phyloP scores from a whole-genome alignment of 2,113 vertebrate genomes.

The Oryzias woworae region DNA sequence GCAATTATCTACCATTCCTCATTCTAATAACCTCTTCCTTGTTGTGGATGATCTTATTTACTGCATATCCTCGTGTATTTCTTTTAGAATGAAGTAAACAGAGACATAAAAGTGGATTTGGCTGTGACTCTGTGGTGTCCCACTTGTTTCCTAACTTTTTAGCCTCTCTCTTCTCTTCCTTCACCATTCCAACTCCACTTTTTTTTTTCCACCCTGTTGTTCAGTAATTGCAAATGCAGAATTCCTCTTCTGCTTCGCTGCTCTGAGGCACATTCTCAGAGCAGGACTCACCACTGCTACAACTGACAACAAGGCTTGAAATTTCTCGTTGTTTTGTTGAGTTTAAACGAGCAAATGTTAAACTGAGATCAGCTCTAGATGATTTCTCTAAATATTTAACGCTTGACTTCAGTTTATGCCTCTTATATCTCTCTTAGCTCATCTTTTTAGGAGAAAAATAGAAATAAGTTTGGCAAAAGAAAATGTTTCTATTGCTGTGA shows the following conservation, averaged over 20 bases:
- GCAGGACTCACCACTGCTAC: constrained; percentile 3
- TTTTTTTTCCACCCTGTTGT: constrained; percentile 62
- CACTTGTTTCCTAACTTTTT: constrained; percentile 33
- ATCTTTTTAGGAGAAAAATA: neutral
- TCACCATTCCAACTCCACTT: constrained; percentile 24
- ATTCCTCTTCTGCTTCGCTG: constrained; percentile 71
- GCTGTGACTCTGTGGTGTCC: constrained; percentile 32
- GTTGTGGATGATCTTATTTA: constrained; percentile 74
- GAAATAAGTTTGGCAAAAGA: neutral
- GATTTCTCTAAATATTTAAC: neutral
- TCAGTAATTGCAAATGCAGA: constrained; percentile 67
- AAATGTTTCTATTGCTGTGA: no score
- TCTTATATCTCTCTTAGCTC: neutral
- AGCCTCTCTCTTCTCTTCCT: neutral
- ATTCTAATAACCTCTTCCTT: constrained; percentile 69
- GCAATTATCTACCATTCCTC: constrained; percentile 61
- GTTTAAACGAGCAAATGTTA: neutral
- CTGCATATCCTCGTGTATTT: constrained; percentile 65
- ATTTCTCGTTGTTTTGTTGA: neutral
- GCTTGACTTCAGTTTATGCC: neutral
- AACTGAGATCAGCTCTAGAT: neutral
- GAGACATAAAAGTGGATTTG: constrained; percentile 40
- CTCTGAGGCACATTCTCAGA: constrained; percentile 30
- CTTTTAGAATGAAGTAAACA: constrained; percentile 79
- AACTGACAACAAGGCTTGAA: constrained; percentile 13